phyloP scores from a whole-genome alignment of 2,797 vertebrate species.

The Neosilurus hyrtlii region DNA sequence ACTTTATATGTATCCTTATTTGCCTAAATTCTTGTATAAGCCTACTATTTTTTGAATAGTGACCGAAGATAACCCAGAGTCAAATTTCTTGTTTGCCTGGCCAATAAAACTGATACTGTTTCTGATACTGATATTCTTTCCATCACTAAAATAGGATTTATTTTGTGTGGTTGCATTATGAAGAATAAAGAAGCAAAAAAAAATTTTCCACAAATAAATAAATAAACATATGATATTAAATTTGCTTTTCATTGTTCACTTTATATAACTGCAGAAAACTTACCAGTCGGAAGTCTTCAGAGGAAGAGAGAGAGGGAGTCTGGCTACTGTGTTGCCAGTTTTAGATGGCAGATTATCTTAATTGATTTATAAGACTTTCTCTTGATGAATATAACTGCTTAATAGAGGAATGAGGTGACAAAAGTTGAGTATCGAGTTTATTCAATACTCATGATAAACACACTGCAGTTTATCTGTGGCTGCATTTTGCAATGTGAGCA shows the following conservation, averaged over 20 bases:
- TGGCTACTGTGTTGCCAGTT: constrained; percentile 47
- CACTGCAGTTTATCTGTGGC: neutral
- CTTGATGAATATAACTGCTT: neutral
- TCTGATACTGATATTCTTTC: constrained; percentile 17
- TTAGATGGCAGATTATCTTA: constrained; percentile 48
- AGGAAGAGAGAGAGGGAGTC: neutral
- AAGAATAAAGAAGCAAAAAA: constrained; percentile 62
- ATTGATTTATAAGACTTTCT: constrained; percentile 20
- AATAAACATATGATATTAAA: constrained; percentile 72
- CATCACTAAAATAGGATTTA: constrained; percentile 3
- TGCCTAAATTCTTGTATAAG: too few relatives aligned
- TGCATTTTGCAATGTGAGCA: neutral
- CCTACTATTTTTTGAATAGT: too few relatives aligned
- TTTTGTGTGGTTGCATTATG: constrained; percentile 9
- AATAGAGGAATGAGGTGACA: constrained; percentile 26
- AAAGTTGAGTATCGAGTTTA: neutral
- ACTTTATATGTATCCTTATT: too few relatives aligned
- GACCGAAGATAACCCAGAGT: too few relatives aligned
- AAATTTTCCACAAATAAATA: constrained; percentile 70
- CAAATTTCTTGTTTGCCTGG: neutral
- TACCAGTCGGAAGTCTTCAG: neutral
- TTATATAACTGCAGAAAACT: neutral
- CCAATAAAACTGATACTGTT: neutral
- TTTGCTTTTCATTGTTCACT: constrained; percentile 68
- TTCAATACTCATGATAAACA: neutral